A percentile compares a stretch with the other conserved stretches of the same genome.
Conservation (phyloP, 1,140 invertebrate genomes). For the Uloborus diversus region DNA sequence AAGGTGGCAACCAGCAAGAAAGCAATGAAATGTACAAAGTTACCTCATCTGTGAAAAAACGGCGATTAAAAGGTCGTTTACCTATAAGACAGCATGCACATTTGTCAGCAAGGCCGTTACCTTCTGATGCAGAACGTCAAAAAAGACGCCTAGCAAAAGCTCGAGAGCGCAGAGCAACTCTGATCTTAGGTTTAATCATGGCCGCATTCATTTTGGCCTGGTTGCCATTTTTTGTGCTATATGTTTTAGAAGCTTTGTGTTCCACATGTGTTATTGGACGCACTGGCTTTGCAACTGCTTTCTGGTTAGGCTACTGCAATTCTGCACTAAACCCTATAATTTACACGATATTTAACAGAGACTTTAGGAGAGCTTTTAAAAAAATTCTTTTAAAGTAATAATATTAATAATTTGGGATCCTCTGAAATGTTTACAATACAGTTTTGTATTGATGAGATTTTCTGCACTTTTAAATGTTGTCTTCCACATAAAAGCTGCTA, state of each 20-base stretch:
- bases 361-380: constrained; percentile 95
- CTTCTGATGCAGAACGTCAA: constrained; percentile 85
- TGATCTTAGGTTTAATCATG: constrained; percentile 98
- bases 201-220: constrained; percentile 98
- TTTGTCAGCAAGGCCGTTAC: constrained; percentile 62
- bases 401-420: not conserved
- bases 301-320: constrained; percentile 99
- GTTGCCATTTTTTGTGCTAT: constrained; percentile 97
- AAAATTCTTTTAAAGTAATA: constrained; percentile 90
- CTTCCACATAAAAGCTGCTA: constrained; percentile 42
- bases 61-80: constrained; percentile 4
- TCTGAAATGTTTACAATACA: constrained; percentile 1
- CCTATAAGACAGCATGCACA: constrained; percentile 13
- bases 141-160: constrained; percentile 93
- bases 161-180: constrained; percentile 95
- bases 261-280: constrained; percentile 73
- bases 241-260: constrained; percentile 86
- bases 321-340: constrained; percentile 98
- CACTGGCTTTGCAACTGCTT: constrained; percentile 89
- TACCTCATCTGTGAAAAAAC: constrained; percentile 21
- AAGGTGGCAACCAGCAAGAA: constrained; percentile 4
- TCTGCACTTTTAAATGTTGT: constrained; percentile 46
- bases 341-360: constrained; percentile 99
- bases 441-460: constrained; percentile 23
- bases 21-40: constrained; percentile 26